Conservation (phyloP, 2,797 vertebrate genomes). For the Phrynocephalus forsythii region DNA sequence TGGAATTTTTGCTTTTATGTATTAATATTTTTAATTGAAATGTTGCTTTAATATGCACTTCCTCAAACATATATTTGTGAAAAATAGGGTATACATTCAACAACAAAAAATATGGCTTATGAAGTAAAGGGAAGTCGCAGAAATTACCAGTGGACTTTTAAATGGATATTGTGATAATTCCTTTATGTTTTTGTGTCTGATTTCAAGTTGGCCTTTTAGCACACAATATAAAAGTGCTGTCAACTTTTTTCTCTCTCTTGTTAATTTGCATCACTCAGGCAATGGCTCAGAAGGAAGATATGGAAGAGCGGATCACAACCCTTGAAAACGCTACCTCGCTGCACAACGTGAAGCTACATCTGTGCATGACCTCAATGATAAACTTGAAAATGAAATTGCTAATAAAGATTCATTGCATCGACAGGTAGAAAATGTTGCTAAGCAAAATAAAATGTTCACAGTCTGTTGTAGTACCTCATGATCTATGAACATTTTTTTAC, state of each 20-base stretch:
- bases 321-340: constrained; percentile 96
- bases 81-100: neutral
- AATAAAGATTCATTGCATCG: constrained; percentile 93
- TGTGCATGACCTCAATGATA: constrained; percentile 97
- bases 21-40: neutral
- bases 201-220: neutral
- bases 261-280: constrained; percentile 77
- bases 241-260: neutral
- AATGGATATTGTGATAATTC: neutral
- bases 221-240: neutral
- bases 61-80: neutral
- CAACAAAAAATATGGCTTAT: neutral
- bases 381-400: constrained; percentile 97
- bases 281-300: constrained; percentile 96
- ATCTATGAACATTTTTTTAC: neutral
- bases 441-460: neutral
- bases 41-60: neutral
- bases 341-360: constrained; percentile 97
- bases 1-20: neutral
- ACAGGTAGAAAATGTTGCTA: constrained; percentile 81
- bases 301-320: constrained; percentile 98
- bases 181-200: neutral
- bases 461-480: neutral
- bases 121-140: neutral
- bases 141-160: neutral